A percentile compares a stretch with the other conserved stretches of the same genome.
Conservation (phyloP, 2,888 invertebrate species). For the Drosophila niveifrons region DNA sequence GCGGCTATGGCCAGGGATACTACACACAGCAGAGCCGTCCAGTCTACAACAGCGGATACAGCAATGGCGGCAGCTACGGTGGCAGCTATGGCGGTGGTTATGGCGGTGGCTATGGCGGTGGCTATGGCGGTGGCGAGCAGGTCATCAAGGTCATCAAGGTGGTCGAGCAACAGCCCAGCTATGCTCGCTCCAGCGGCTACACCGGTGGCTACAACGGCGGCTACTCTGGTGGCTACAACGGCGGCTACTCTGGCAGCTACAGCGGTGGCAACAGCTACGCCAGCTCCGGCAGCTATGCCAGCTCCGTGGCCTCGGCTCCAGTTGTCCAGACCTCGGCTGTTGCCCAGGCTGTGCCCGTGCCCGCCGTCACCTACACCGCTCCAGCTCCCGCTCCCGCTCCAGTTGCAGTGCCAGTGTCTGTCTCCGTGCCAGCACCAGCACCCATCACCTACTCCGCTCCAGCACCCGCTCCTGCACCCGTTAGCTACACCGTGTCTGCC, state of each 20-base stretch:
- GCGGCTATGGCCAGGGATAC: slow-evolving; percentile 67
- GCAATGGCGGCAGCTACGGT: slow-evolving; percentile 12
- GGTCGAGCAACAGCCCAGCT: slow-evolving; percentile 71
- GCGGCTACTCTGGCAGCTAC: slow-evolving; percentile 28
- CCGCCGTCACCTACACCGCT: slow-evolving; percentile 42
- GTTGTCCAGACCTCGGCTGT: background rate
- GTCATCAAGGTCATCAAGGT: slow-evolving; percentile 80
- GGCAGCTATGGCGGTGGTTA: slow-evolving; percentile 41
- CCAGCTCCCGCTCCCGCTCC: slow-evolving; percentile 44
- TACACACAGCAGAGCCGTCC: slow-evolving; percentile 67
- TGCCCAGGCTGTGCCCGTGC: slow-evolving; percentile 29
- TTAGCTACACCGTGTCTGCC: slow-evolving; percentile 42
- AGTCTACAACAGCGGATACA: slow-evolving; percentile 49
- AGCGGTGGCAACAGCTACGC: slow-evolving; percentile 44
- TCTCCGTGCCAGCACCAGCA: slow-evolving; percentile 46
- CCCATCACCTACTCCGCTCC: slow-evolving; percentile 37
- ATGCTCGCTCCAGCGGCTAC: slow-evolving; percentile 48
- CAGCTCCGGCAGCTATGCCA: slow-evolving; percentile 56
- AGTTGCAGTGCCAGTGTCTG: slow-evolving; percentile 21
- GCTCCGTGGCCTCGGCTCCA: slow-evolving; percentile 36
- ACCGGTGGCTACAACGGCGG: slow-evolving; percentile 41
- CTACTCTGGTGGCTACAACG: slow-evolving; percentile 45
- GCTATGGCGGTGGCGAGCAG: slow-evolving; percentile 56
- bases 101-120: slow-evolving; percentile 41
- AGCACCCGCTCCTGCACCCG: slow-evolving; percentile 43